These are phyloP conservation scores for Tetanocera ferruginea DNA, from an alignment of 2,888 invertebrate species.

Conservation along the genomic window DNA sequence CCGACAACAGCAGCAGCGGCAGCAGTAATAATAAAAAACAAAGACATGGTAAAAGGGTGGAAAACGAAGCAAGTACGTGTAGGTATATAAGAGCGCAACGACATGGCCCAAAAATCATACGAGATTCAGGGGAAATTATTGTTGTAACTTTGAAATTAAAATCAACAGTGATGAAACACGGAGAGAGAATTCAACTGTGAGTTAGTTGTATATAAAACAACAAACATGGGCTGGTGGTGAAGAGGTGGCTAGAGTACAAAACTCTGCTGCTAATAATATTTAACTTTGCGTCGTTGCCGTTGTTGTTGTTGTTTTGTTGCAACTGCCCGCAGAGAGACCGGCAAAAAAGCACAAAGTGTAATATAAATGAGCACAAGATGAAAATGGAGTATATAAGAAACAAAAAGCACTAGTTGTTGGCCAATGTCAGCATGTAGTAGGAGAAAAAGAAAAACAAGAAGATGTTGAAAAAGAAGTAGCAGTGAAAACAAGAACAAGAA, in stretches of 20 bases:
- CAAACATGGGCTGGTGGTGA: slow-evolving; percentile 36
- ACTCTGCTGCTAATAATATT: neutral
- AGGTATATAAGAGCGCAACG: neutral
- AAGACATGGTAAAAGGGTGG: slow-evolving; percentile 39
- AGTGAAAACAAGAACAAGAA: slow-evolving; percentile 36
- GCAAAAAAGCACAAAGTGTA: slow-evolving; percentile 39
- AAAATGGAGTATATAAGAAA: slow-evolving; percentile 1
- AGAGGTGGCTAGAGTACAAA: neutral
- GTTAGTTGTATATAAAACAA: neutral
- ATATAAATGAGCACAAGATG: slow-evolving; percentile 48
- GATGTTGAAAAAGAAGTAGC: slow-evolving; percentile 55
- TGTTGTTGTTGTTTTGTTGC: neutral
- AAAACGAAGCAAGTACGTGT: neutral
- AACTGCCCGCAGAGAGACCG: neutral
- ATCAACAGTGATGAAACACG: neutral
- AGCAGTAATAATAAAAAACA: slow-evolving; percentile 20
- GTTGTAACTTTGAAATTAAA: neutral
- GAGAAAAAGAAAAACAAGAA: slow-evolving; percentile 41
- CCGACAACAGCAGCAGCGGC: slow-evolving; percentile 8
- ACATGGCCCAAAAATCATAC: slow-evolving; percentile 64
- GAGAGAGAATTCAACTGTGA: slow-evolving; percentile 3
- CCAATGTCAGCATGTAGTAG: slow-evolving; percentile 47
- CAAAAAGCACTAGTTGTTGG: slow-evolving; percentile 1
- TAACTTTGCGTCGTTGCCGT: slow-evolving; percentile 24
- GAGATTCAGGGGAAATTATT: slow-evolving; percentile 64